Base-by-base conservation (phyloP, 1,140 invertebrate genomes). In the Bombus pyrosoma region DNA sequence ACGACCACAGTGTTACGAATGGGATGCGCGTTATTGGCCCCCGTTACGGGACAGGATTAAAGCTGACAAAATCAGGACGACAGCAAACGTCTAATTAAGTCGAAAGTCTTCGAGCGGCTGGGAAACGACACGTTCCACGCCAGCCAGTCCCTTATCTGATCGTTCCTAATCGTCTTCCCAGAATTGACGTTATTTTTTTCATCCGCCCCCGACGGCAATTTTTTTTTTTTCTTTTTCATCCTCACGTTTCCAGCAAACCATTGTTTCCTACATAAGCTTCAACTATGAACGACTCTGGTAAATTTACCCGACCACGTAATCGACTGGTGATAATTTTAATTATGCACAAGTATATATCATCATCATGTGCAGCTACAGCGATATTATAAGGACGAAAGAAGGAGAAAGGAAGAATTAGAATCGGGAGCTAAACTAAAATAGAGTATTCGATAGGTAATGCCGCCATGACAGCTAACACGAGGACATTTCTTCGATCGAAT, bases 401-500 rank as follows among this genome's bases (percentile, higher is more conserved):
- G 3, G 32, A 10, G 32, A 5, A 18, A 66, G 10, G 13, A 41
- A 2, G 2, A 18, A 66, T 18, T n/a, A 37, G 18, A 53, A 39
- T 79, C 57, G 37, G 28, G 34, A 80, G 78, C 25, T 39, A 77
- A 39, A 72, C 75, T 76, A 41, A 39, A 72, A 81, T 76, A 41
- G 18, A 34, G 43, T 64, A 6, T 32, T 6, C 15, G 37, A 37
- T 66, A 32, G 18, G n/a, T 28, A 34, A 32, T 59, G 43, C 47
- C 69, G 47, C 69, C 82, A 76, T 81, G 43, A 32, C 81, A 41
- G 73, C 3, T 80, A 79, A 86, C 85, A 34, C 86, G 80, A 85
- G 86, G 89, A 90, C 89, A 87, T 90, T 90, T 90, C 88, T 89
- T 90, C 83, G 39, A n/a, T 78, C 83, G 69, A 83, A 87, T 87